Conservation (phyloP, 2,113 vertebrate species). For the Oreochromis tanganicae region DNA sequence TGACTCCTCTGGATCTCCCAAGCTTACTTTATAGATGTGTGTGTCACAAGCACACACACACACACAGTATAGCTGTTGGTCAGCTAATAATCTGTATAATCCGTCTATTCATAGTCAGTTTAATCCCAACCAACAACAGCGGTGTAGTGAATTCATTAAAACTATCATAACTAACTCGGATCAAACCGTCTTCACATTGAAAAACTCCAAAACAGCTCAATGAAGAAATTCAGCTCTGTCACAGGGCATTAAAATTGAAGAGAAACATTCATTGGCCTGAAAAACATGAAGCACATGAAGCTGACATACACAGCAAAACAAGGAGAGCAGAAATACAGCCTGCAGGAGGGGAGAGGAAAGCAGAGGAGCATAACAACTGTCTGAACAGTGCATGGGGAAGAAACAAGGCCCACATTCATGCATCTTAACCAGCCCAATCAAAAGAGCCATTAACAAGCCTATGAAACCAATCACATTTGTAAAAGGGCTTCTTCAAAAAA, state of each 20-base stretch:
- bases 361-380: conserved; percentile 9
- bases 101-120: background rate
- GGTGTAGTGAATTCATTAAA: background rate
- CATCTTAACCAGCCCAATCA: conserved; percentile 37
- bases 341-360: background rate
- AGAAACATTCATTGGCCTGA: background rate
- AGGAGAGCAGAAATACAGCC: background rate
- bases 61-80: background rate
- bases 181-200: background rate
- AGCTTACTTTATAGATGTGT: background rate
- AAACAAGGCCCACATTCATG: conserved; percentile 66
- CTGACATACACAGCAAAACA: background rate
- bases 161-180: background rate
- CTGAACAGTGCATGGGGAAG: conserved; percentile 20
- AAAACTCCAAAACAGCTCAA: background rate
- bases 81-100: background rate
- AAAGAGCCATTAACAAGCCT: conserved; percentile 61
- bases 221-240: background rate
- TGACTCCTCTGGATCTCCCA: background rate
- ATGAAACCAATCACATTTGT: conserved; percentile 30
- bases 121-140: background rate
- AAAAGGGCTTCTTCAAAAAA: background rate
- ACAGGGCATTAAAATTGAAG: background rate
- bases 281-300: background rate
- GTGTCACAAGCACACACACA: background rate